A percentile compares a stretch with the other conserved stretches of the same genome.
phyloP scores from a whole-genome alignment of 1,140 invertebrate species.

The Drosophila pseudoobscura region DNA sequence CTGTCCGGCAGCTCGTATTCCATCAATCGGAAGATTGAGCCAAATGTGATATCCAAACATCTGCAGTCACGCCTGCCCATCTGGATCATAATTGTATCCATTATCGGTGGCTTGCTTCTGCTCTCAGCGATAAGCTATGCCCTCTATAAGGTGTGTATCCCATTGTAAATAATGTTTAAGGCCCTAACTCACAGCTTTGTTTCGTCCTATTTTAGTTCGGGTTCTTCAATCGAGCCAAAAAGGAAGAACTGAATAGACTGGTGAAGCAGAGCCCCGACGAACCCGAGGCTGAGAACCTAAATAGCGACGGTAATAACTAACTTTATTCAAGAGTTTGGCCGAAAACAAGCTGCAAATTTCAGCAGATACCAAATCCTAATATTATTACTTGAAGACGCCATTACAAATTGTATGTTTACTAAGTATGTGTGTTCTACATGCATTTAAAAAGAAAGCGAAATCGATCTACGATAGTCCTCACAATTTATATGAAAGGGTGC shows the following conservation, averaged over 20 bases:
- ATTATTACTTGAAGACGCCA: constrained; percentile 22
- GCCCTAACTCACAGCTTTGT: neutral
- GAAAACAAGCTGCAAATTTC: constrained; percentile 39
- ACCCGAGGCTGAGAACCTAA: constrained; percentile 77
- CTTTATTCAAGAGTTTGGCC: neutral
- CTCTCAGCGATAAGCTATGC: constrained; percentile 64
- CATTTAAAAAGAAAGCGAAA: constrained; percentile 24
- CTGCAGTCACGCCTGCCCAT: constrained; percentile 47
- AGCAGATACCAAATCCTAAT: constrained; percentile 57
- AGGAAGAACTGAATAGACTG: constrained; percentile 74
- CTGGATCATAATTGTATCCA: constrained; percentile 73
- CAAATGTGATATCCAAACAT: constrained; percentile 80
- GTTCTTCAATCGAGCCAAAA: constrained; percentile 76
- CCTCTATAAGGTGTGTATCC: constrained; percentile 69
- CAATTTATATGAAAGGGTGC: constrained; percentile 40
- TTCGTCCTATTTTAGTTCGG: constrained; percentile 46
- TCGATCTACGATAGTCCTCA: constrained; percentile 13
- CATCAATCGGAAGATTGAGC: constrained; percentile 64
- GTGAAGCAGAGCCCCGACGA: constrained; percentile 65
- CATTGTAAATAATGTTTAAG: neutral
- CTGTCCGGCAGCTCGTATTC: constrained; percentile 41
- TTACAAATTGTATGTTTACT: neutral
- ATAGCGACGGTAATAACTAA: constrained; percentile 54
- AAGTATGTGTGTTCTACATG: constrained; percentile 24
- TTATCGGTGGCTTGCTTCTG: constrained; percentile 69